Evolutionary conservation across 2,113 vertebrate genomes (phyloP), one percentile per base, ranked within the genome.

Genomic region (Podilymbus podiceps): DNA sequence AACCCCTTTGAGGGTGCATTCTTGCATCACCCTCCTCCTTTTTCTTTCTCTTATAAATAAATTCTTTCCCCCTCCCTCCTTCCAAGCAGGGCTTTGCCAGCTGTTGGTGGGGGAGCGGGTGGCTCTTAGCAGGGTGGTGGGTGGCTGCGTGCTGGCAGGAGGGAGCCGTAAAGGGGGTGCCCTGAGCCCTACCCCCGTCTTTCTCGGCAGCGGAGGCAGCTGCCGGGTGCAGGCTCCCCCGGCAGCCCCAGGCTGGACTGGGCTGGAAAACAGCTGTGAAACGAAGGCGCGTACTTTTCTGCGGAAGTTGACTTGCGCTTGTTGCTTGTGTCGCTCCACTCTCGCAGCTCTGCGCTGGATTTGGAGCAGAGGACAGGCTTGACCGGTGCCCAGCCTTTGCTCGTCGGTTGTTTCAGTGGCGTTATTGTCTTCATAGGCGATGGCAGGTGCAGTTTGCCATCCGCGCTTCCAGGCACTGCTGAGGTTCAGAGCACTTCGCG

Each of bases 401-500:
- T 42, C 19, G 40, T 1, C 22, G 1, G 33, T 35, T 40, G 25
- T 69, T 55, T 15, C 31, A 0, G 47, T 2, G 58, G 21, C 16
- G 30, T 11, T 62, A 3, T 27, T 60, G 25, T 16, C 42, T 15
- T 13, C 7, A 0, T 8, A 1, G 13, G n/a, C 47, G 38, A 2
- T 6, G 24, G 5, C 2, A 3, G 23, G 30, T 1, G 4, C 16
- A 11, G 64, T 3, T 91, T 60, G 16, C 11, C 2, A 0, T 3
- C 72, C 0, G 5, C 4, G 19, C 35, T 63, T 42, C 23, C 68
- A 23, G 50, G 85, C 44, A 0, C n/a, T 22, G 52, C 58, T 63
- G 8, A 5, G 38, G 28, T 19, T 76, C 49, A 3, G 52, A n/a
- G 66, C 10, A 4, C 59, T 76, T 9, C 7, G 4, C 7, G 20